phyloP scores from a whole-genome alignment of 2,888 invertebrate genomes.

The Lathronympha strigana region DNA sequence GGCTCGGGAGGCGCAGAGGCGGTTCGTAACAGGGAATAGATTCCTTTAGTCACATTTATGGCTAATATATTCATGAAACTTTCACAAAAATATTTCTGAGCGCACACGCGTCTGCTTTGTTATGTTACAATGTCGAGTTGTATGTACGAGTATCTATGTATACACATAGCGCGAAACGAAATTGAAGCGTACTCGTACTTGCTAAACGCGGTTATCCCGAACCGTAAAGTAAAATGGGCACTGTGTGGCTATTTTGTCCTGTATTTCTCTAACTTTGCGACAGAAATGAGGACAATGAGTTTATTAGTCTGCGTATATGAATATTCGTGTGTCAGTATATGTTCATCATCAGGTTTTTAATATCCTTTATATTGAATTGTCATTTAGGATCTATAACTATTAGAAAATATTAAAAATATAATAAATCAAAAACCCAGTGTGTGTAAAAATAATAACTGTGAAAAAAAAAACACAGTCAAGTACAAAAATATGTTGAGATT shows the following conservation, averaged over 20 bases:
- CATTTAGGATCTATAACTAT: too few species aligned
- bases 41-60: constrained; percentile 82
- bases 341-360: too few species aligned
- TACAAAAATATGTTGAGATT: too few species aligned
- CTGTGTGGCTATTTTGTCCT: background rate
- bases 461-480: too few species aligned
- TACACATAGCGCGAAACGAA: constrained; percentile 50
- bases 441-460: too few species aligned
- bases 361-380: too few species aligned
- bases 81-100: constrained; percentile 78
- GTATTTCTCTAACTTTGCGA: too few species aligned
- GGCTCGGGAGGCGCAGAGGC: constrained; percentile 51
- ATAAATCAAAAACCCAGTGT: too few species aligned
- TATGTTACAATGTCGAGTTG: constrained; percentile 58
- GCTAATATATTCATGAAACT: constrained; percentile 84
- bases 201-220: constrained; percentile 27
- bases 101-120: constrained; percentile 69
- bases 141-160: constrained; percentile 54
- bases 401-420: too few species aligned
- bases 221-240: background rate
- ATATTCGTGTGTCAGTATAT: too few species aligned
- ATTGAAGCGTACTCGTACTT: constrained; percentile 54
- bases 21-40: constrained; percentile 72
- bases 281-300: too few species aligned
- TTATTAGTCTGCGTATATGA: too few species aligned